Conservation (phyloP, 1,140 invertebrate species). For the Drosophila neocordata region DNA sequence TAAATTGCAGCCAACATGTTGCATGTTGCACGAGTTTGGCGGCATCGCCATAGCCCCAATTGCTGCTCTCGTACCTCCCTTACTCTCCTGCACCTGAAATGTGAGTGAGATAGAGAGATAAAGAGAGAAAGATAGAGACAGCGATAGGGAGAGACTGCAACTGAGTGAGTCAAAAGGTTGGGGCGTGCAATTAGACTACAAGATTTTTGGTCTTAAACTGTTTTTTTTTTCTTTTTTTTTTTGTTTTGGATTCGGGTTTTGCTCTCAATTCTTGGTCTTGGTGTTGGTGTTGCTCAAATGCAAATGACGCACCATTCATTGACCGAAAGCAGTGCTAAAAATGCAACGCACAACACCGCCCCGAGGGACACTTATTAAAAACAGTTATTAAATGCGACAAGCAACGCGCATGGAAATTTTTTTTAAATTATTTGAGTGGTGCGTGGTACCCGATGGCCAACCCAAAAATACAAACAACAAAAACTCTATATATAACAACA, state of each 20-base stretch:
- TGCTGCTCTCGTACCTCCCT: not conserved
- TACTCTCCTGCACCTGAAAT: constrained; percentile 54
- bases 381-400: constrained; percentile 81
- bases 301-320: constrained; percentile 56
- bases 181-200: constrained; percentile 77
- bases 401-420: constrained; percentile 76
- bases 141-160: not conserved
- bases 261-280: not conserved
- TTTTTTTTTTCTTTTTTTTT: not conserved
- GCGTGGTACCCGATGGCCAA: constrained; percentile 41
- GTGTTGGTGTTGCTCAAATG: constrained; percentile 43
- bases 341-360: constrained; percentile 43
- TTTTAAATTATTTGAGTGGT: constrained; percentile 40
- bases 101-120: constrained; percentile 11
- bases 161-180: constrained; percentile 60
- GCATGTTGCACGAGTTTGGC: constrained; percentile 70
- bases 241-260: not conserved
- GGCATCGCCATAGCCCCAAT: constrained; percentile 1
- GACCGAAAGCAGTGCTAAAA: not conserved
- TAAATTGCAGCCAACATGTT: constrained; percentile 80
- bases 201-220: constrained; percentile 37
- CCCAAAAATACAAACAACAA: constrained; percentile 15
- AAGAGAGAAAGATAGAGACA: not conserved
- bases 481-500: not conserved
- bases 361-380: constrained; percentile 80